phyloP scores from a whole-genome alignment of 2,113 vertebrate genomes.

The Tonatia bakeri region DNA sequence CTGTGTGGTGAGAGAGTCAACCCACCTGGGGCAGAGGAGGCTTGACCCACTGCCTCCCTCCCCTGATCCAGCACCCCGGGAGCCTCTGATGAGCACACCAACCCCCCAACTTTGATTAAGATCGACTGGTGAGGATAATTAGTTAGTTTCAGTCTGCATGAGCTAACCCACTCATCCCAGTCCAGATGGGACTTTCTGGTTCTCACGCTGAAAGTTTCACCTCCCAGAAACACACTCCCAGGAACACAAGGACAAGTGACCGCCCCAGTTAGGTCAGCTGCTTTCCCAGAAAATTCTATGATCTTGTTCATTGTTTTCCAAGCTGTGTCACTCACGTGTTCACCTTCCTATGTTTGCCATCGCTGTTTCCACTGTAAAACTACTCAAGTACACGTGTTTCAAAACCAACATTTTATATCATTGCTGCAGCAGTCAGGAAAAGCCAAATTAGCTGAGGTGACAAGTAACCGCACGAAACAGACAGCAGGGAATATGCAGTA shows the following conservation, averaged over 20 bases:
- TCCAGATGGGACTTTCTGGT: not conserved
- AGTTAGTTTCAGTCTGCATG: not conserved
- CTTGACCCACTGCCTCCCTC: not conserved
- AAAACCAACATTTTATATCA: not conserved
- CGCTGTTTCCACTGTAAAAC: not conserved
- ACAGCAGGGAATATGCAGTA: not conserved
- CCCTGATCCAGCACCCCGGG: not conserved
- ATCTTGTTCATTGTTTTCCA: not conserved
- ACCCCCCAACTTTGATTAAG: not conserved
- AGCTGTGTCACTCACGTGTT: not conserved
- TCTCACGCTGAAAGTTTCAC: not conserved
- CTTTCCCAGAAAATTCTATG: not conserved
- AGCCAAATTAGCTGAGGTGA: not conserved
- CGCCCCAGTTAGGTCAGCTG: not conserved
- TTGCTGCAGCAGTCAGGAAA: not conserved
- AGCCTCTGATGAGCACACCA: not conserved
- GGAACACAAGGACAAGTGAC: not conserved
- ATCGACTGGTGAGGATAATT: not conserved
- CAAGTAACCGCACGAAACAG: not conserved
- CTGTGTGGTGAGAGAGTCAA: not conserved
- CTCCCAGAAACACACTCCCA: not conserved
- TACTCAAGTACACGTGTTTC: not conserved
- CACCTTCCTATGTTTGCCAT: not conserved
- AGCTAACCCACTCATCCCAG: not conserved
- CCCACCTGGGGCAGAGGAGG: accelerated